These are phyloP conservation scores for Amblyornis subalaris DNA, from an alignment of 2,113 vertebrate species.

Conservation along the genomic window DNA sequence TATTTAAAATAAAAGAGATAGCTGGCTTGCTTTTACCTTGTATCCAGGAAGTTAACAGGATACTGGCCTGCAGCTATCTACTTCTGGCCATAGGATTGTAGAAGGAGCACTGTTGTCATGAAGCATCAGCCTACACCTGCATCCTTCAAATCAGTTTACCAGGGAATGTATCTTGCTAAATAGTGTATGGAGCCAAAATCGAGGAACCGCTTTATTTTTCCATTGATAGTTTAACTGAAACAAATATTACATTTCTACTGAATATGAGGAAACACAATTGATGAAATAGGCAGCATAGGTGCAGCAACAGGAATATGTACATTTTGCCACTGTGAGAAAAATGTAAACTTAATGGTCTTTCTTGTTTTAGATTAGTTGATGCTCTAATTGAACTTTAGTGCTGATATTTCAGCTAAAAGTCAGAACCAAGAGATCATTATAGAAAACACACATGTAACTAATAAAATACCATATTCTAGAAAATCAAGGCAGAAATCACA, in stretches of 20 bases:
- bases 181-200: not conserved
- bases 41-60: constrained; percentile 27
- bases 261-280: not conserved
- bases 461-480: not conserved
- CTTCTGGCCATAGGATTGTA: not conserved
- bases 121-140: not conserved
- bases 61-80: not conserved
- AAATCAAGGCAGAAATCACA: not conserved
- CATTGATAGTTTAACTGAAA: not conserved
- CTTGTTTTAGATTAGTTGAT: not conserved
- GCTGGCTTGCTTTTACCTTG: constrained; percentile 18
- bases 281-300: not conserved
- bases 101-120: not conserved
- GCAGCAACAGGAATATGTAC: not conserved
- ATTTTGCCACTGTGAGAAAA: not conserved
- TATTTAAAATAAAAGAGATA: constrained; percentile 71
- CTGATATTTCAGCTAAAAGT: not conserved
- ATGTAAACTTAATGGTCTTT: not conserved
- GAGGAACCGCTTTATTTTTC: not conserved
- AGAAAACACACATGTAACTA: not conserved
- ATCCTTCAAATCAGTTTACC: not conserved
- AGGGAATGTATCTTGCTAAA: not conserved
- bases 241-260: not conserved
- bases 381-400: not conserved
- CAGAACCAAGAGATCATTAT: not conserved